Evolutionary conservation across 2,113 vertebrate species (phyloP), one percentile per base, ranked within the genome.

Genomic region (Seriola rivoliana): DNA sequence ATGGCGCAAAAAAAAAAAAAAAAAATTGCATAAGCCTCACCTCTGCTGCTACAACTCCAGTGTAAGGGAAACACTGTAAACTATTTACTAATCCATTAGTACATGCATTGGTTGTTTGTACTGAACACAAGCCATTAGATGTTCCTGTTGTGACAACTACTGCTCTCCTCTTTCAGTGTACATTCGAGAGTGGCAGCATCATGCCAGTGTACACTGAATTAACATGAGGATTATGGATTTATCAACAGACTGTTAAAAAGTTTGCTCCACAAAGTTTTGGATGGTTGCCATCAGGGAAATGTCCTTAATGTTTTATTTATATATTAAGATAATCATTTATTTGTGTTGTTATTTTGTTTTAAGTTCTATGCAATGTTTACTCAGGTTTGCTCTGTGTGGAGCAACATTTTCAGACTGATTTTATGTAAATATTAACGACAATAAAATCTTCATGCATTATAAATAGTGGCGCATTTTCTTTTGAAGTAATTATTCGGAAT

Each of bases 351-450:
- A 25, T 29, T 25, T 12, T 8, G 36, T 60, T 59, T 23, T 6
- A 34, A 55, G 4, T 36, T 77, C 34, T 79, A 77, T 88, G 75
- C 68, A 85, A 34, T 52, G 16, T 82, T 60, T 54, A 25, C 78
- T 85, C 85, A 78, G 72, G 72, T 84, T 80, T 48, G 38, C 2
- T 52, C 6, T 29, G 11, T 68, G 65, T 75, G 29, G 3, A 71
- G 52, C 12, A 21, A 54, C 71, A 58, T 5, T 1, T 17, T 21
- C 40, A 16, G 3, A 58, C 9, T 50, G 4, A 58, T 13, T 50
- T 74, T 58, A 17, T 63, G 34, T 46, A 11, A 59, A 78, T 67
- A 46, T 58, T 55, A 58, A 71, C 38, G 10, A 46, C 36, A 80
- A 78, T 78, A 42, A 40, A 52, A 0, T 32, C 16, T 40, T 50